A percentile compares a stretch with the other conserved stretches of the same genome.
phyloP scores from a whole-genome alignment of 1,140 invertebrate species.

The Nephotettix cincticeps region DNA sequence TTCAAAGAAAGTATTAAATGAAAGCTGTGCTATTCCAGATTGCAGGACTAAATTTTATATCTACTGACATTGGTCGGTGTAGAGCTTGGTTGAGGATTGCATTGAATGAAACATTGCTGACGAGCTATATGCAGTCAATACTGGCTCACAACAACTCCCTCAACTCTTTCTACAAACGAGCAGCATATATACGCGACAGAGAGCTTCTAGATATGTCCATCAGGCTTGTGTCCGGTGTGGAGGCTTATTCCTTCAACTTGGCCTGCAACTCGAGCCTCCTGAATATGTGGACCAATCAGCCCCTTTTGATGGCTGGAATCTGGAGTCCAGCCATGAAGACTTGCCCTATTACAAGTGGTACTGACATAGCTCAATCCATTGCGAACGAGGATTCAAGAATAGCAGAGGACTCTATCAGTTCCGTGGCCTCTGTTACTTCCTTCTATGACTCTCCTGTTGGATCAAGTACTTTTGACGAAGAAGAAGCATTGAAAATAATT shows the following conservation, averaged over 20 bases:
- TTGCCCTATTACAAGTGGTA: slow-evolving; percentile 54
- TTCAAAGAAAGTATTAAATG: too few relatives aligned
- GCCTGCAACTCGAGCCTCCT: slow-evolving; percentile 85
- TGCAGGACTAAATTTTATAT: slow-evolving; percentile 66
- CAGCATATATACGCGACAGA: slow-evolving; percentile 74
- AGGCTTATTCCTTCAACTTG: slow-evolving; percentile 73
- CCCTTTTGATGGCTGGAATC: slow-evolving; percentile 79
- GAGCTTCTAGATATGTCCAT: slow-evolving; percentile 78
- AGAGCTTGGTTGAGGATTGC: slow-evolving; percentile 86
- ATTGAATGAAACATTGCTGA: slow-evolving; percentile 84
- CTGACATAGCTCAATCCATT: slow-evolving; percentile 70
- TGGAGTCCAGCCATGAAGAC: slow-evolving; percentile 75
- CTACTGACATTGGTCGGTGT: slow-evolving; percentile 86
- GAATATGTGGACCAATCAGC: slow-evolving; percentile 86
- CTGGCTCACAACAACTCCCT: slow-evolving; percentile 66
- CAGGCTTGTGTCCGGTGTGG: slow-evolving; percentile 73
- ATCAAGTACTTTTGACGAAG: slow-evolving; percentile 45
- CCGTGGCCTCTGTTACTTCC: slow-evolving; percentile 26
- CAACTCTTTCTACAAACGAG: slow-evolving; percentile 73
- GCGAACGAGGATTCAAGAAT: slow-evolving; percentile 46
- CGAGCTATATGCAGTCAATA: slow-evolving; percentile 81
- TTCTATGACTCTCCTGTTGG: slow-evolving; percentile 44
- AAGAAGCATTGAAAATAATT: slow-evolving; percentile 43
- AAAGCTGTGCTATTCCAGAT: slow-evolving; percentile 41
- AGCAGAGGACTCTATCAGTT: slow-evolving; percentile 42